Evolutionary conservation across 2,888 invertebrate genomes (phyloP).

Genomic region (Drosophila melanocephala): DNA sequence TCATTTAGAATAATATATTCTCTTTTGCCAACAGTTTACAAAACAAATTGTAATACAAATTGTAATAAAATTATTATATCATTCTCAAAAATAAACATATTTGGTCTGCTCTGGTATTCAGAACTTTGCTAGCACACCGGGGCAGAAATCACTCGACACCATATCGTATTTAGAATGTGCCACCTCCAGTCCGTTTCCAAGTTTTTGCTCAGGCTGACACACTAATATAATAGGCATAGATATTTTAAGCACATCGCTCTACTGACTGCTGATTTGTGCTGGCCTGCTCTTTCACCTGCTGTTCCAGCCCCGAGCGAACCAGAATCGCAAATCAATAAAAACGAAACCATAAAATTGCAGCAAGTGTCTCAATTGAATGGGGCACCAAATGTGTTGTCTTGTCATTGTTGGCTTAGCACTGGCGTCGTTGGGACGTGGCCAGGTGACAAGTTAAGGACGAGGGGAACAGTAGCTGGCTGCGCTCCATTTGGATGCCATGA

Average conservation of each 20-base stretch:
- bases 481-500: slow-evolving; percentile 71
- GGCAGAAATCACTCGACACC: slow-evolving; percentile 4
- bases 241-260: slow-evolving; percentile 71
- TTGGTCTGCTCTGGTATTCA: not conserved
- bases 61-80: not conserved
- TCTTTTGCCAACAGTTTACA: not conserved
- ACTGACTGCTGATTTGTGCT: slow-evolving; percentile 39
- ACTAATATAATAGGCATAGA: slow-evolving; percentile 48
- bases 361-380: slow-evolving; percentile 14
- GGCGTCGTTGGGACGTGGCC: slow-evolving; percentile 38
- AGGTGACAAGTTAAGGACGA: not conserved
- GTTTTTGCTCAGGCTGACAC: slow-evolving; percentile 24
- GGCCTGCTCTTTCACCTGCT: slow-evolving; percentile 19
- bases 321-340: slow-evolving; percentile 73
- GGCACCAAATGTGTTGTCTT: slow-evolving; percentile 27
- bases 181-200: not conserved
- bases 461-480: not conserved
- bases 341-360: slow-evolving; percentile 72
- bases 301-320: slow-evolving; percentile 2
- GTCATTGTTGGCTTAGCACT: slow-evolving; percentile 52
- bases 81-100: not conserved
- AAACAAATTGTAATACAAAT: not conserved
- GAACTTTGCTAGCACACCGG: slow-evolving; percentile 10
- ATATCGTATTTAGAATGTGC: not conserved
- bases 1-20: not conserved